Evolutionary conservation across 2,113 vertebrate species (phyloP), one percentile per base, ranked within the genome.

Genomic region (Eclectus roratus): DNA sequence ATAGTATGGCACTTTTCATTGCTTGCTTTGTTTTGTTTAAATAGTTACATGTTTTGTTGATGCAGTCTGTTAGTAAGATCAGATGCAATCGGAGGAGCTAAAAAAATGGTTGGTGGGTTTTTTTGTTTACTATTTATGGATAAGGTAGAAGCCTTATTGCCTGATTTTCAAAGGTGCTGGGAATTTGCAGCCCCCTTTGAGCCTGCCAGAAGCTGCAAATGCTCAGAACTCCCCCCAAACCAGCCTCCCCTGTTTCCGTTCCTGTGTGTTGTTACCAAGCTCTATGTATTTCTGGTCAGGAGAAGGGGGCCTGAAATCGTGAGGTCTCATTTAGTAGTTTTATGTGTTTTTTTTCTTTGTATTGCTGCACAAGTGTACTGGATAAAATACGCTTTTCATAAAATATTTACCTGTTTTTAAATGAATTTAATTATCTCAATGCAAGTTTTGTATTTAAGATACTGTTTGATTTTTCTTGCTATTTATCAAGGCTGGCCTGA

Each of bases 391-490:
- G 85, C 85, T 96, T 97, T 97, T 93, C 89, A 96, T 97, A 96
- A 97, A 97, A 85, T 97, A 97, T 96, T 97, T 96, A 97, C 96
- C 94, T 97, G 93, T 97, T 98, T 98, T 98, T 97, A 98, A 97
- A 98, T 96, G 97, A 98, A 97, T 97, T 96, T 97, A 98, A 98
- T 97, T 98, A 97, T 98, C 97, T 98, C 97, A 97, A 97, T 98
- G 98, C 97, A 98, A 97, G 90, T 98, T 98, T 98, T 97, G 76
- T 97, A 98, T 98, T 97, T 98, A 98, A 97, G 93, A 94, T 91
- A 91, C 95, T 97, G 91, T 97, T 96, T 92, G 96, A 97, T 97
- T 98, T 98, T 98, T 97, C 97, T 97, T 97, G 96, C 95, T 98
- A 83, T 98, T 97, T 98, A 97, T 98, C 93, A 95, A 98, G 97